Percentiles rank a stretch among this genome's conserved stretches.
Conservation (phyloP, 1,140 invertebrate species). For the Ylistrum balloti region DNA sequence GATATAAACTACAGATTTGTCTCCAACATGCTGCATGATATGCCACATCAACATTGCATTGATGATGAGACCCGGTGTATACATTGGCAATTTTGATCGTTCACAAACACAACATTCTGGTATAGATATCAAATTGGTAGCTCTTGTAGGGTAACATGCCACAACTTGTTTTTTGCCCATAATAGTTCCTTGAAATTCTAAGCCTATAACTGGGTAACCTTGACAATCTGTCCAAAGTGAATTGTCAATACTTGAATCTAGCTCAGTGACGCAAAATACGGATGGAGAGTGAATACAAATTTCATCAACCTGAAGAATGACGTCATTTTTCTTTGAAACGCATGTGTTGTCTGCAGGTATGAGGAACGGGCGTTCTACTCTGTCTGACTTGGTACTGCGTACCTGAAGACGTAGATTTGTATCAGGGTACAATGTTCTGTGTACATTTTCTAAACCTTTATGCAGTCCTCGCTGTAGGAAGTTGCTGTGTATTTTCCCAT, state of each 20-base stretch:
- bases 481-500: neutral
- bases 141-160: constrained; percentile 43
- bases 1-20: neutral
- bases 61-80: constrained; percentile 37
- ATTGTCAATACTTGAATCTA: neutral
- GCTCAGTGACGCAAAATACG: neutral
- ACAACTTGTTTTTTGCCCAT: neutral
- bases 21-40: neutral
- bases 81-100: constrained; percentile 6
- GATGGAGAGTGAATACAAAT: neutral
- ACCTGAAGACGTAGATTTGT: neutral
- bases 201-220: neutral
- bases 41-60: neutral
- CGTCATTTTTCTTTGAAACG: neutral
- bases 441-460: neutral
- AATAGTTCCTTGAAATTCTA: constrained; percentile 45
- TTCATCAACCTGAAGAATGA: neutral
- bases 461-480: neutral
- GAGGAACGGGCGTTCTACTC: neutral
- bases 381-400: neutral
- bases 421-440: neutral
- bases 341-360: neutral
- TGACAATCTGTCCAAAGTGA: neutral
- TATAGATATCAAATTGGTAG: neutral
- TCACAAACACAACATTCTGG: constrained; percentile 36